Percentiles rank a stretch among this genome's conserved stretches.
These are phyloP conservation scores for Lamellibrachia columna DNA, from an alignment of 2,888 invertebrate genomes.

Conservation along the genomic window DNA sequence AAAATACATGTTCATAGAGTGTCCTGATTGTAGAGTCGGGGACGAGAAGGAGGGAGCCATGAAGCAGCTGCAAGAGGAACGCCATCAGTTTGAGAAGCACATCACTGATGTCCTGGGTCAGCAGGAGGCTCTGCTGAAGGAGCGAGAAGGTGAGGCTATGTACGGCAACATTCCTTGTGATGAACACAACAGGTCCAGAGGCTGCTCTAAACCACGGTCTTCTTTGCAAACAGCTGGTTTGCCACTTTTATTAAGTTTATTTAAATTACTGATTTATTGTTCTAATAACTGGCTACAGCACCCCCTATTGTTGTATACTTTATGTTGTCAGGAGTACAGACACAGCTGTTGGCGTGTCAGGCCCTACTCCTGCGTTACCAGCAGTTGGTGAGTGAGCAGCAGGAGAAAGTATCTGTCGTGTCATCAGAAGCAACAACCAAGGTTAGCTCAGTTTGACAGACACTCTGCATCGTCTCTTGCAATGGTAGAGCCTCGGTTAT, in stretches of 20 bases:
- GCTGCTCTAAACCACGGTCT: background rate
- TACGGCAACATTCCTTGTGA: too few species aligned
- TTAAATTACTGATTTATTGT: too few species aligned
- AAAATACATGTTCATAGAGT: background rate
- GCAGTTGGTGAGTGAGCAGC: background rate
- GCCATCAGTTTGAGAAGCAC: slow-evolving; percentile 52
- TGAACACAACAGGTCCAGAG: too few species aligned
- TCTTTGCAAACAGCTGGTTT: background rate
- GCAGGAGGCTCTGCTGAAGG: slow-evolving; percentile 52
- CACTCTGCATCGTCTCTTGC: background rate
- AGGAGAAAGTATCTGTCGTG: background rate
- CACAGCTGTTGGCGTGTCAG: background rate
- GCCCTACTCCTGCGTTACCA: slow-evolving; percentile 3
- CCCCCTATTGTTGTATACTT: background rate
- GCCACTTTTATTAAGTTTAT: background rate
- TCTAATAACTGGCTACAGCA: too few species aligned
- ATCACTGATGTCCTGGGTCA: slow-evolving; percentile 51
- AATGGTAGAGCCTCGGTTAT: background rate
- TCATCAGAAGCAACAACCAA: background rate
- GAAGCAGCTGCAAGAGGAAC: slow-evolving; percentile 49
- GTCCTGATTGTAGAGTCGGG: slow-evolving; percentile 47
- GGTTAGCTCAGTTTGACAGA: background rate
- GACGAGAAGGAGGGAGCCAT: slow-evolving; percentile 57
- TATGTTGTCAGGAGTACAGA: background rate
- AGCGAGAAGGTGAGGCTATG: slow-evolving; percentile 52